phyloP scores from a whole-genome alignment of 2,113 vertebrate species.

The Okapia johnstoni region DNA sequence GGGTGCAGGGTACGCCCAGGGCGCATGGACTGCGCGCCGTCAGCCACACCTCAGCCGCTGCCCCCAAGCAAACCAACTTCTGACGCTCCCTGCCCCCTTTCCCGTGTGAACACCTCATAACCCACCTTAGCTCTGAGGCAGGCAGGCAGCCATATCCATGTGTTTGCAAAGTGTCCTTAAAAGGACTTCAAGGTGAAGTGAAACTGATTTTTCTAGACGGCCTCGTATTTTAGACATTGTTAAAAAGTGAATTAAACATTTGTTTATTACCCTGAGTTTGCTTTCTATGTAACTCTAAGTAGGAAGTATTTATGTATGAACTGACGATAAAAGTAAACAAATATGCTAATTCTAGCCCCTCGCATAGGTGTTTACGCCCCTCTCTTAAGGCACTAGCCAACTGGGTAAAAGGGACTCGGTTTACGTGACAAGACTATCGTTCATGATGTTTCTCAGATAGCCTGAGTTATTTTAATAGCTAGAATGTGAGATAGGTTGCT shows the following conservation, averaged over 20 bases:
- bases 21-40: not conserved
- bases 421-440: not conserved
- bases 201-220: not conserved
- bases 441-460: not conserved
- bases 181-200: not conserved
- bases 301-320: not conserved
- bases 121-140: not conserved
- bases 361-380: not conserved
- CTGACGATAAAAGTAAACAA: not conserved
- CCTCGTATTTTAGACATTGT: not conserved
- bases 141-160: not conserved
- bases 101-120: not conserved
- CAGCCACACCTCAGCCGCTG: not conserved
- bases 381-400: not conserved
- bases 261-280: not conserved
- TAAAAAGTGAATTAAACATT: not conserved
- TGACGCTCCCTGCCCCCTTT: not conserved
- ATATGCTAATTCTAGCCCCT: not conserved
- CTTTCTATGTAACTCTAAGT: not conserved
- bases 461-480: not conserved
- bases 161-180: not conserved
- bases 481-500: not conserved
- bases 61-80: not conserved
- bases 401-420: not conserved
- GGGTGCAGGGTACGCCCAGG: rapidly evolving